phyloP scores from a whole-genome alignment of 2,113 vertebrate genomes.

The Labeo rohita region DNA sequence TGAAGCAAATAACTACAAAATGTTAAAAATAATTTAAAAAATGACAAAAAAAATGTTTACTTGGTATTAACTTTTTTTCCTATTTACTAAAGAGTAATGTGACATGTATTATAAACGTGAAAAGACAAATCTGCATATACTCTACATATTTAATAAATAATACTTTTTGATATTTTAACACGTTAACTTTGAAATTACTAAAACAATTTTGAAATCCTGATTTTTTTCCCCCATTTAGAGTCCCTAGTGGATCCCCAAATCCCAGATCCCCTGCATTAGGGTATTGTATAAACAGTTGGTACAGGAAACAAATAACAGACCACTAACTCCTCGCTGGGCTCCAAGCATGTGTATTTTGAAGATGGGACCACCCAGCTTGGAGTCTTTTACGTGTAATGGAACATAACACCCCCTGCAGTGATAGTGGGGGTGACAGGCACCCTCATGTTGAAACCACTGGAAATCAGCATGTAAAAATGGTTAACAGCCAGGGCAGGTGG shows the following conservation, averaged over 20 bases:
- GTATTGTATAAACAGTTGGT: neutral
- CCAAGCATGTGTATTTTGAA: conserved; percentile 53
- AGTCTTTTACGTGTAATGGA: conserved; percentile 71
- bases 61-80: too few relatives aligned
- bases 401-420: conserved; percentile 63
- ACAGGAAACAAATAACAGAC: conserved; percentile 7
- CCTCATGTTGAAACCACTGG: conserved; percentile 64
- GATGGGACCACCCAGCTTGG: conserved; percentile 69
- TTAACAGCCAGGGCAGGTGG: conserved; percentile 61
- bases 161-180: neutral
- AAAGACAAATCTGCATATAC: too few relatives aligned
- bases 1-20: too few relatives aligned
- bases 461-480: conserved; percentile 72
- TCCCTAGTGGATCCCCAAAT: neutral
- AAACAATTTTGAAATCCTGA: neutral
- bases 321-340: conserved; percentile 13
- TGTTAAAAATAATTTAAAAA: too few relatives aligned
- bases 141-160: neutral
- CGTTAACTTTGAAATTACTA: neutral
- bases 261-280: neutral
- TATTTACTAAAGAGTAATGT: too few relatives aligned
- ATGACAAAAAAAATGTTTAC: too few relatives aligned
- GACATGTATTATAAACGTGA: too few relatives aligned
- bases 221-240: neutral
- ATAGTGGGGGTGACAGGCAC: conserved; percentile 60